Evolutionary conservation across 2,113 vertebrate species (phyloP).

Genomic region (Coryphaenoides rupestris): DNA sequence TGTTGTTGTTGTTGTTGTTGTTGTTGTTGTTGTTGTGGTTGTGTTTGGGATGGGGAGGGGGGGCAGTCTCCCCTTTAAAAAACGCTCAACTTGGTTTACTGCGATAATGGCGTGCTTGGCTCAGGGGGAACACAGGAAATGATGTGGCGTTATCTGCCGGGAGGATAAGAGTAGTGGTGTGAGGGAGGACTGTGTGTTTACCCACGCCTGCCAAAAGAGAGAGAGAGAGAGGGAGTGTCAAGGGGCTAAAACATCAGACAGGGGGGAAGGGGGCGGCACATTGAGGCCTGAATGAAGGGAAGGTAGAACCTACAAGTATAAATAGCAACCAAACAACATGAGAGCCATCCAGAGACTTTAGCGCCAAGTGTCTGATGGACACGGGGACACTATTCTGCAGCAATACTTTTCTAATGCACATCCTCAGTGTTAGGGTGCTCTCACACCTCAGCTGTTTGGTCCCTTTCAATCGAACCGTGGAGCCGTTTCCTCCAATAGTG

Average conservation of each 20-base stretch:
- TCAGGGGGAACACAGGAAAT: conserved; percentile 43
- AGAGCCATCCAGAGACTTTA: no score
- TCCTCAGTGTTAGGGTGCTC: no score
- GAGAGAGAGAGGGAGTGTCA: conserved; percentile 59
- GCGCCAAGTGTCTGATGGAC: no score
- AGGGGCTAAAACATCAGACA: conserved; percentile 42
- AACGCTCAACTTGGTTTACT: conserved; percentile 22
- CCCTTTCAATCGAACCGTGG: no score
- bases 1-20: background rate
- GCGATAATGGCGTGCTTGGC: conserved; percentile 63
- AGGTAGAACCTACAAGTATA: conserved; percentile 22
- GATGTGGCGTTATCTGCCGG: conserved; percentile 36
- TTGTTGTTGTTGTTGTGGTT: no score
- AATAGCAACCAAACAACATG: conserved; percentile 5
- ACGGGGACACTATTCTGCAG: no score
- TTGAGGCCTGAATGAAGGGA: conserved; percentile 11
- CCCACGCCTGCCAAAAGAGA: conserved; percentile 53
- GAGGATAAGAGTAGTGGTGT: conserved; percentile 27
- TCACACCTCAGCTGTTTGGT: no score
- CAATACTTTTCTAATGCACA: no score
- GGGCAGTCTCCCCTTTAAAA: no score
- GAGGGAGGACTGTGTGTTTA: conserved; percentile 54
- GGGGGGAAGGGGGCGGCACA: conserved; percentile 42
- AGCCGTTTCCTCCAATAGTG: no score
- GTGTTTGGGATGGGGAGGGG: no score